Evolutionary conservation across 2,113 vertebrate species (phyloP).

Genomic region (Pelvicachromis taeniatus): DNA sequence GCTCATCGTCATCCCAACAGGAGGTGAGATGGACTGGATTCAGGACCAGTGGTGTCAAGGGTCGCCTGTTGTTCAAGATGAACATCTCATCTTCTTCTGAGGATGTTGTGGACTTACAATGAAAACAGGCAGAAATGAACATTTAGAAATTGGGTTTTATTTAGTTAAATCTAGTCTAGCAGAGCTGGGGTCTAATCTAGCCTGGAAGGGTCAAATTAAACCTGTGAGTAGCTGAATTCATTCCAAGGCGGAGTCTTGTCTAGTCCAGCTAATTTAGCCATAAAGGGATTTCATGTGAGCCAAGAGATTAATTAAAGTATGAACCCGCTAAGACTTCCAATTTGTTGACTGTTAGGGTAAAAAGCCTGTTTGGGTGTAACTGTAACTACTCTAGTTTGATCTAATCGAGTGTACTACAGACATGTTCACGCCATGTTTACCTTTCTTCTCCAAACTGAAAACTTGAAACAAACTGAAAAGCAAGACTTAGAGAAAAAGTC

Average conservation of each 20-base stretch:
- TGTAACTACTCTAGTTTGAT: background rate
- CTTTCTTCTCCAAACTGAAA: constrained; percentile 77
- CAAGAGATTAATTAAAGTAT: background rate
- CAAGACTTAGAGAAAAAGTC: constrained; percentile 78
- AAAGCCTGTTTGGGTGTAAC: background rate
- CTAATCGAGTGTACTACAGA: constrained; percentile 1
- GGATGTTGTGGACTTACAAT: constrained; percentile 76
- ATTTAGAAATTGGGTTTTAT: background rate
- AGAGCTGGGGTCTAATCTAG: background rate
- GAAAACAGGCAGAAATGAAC: background rate
- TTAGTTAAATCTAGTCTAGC: background rate
- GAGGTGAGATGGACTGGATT: constrained; percentile 20
- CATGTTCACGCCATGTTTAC: constrained; percentile 51
- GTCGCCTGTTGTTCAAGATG: constrained; percentile 67
- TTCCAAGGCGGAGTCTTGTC: background rate
- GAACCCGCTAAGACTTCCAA: background rate
- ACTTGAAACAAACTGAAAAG: constrained; percentile 80
- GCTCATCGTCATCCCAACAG: constrained; percentile 42
- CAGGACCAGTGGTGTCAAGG: constrained; percentile 76
- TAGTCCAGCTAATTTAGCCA: background rate
- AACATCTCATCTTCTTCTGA: constrained; percentile 83
- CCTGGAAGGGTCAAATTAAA: background rate
- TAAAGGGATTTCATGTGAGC: background rate
- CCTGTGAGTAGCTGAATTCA: background rate
- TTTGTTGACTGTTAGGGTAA: background rate